A percentile compares a stretch with the other conserved stretches of the same genome.
phyloP scores from a whole-genome alignment of 2,113 vertebrate species.

The Pteruthius melanotis region DNA sequence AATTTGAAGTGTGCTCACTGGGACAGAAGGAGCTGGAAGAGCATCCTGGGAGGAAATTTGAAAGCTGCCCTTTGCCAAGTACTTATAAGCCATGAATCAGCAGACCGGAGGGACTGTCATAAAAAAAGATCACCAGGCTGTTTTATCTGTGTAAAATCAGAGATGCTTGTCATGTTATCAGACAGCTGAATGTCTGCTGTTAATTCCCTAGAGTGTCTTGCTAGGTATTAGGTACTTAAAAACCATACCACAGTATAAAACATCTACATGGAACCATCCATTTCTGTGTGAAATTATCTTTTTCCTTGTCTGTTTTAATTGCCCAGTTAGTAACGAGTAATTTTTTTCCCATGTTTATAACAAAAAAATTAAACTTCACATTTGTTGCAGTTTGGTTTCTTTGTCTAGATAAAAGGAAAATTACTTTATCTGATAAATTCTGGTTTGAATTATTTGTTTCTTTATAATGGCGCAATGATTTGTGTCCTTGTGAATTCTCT shows the following conservation, averaged over 20 bases:
- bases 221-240: background rate
- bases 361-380: background rate
- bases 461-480: background rate
- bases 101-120: background rate
- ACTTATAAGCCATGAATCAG: background rate
- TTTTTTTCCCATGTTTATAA: background rate
- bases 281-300: background rate
- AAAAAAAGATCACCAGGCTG: constrained; percentile 7
- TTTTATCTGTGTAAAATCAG: constrained; percentile 33
- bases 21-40: background rate
- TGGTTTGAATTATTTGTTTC: background rate
- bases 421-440: background rate
- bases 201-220: background rate
- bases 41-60: background rate
- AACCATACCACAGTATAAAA: background rate
- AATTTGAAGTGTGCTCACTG: background rate
- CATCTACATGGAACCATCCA: background rate
- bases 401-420: background rate
- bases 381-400: background rate
- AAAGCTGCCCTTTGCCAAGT: constrained; percentile 15
- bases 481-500: background rate
- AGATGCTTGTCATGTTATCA: background rate
- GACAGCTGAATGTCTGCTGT: background rate
- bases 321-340: fast-evolving
- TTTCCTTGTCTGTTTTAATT: background rate